These are phyloP conservation scores for Coelinius sp. DNA, from an alignment of 2,888 invertebrate species.

Conservation along the genomic window DNA sequence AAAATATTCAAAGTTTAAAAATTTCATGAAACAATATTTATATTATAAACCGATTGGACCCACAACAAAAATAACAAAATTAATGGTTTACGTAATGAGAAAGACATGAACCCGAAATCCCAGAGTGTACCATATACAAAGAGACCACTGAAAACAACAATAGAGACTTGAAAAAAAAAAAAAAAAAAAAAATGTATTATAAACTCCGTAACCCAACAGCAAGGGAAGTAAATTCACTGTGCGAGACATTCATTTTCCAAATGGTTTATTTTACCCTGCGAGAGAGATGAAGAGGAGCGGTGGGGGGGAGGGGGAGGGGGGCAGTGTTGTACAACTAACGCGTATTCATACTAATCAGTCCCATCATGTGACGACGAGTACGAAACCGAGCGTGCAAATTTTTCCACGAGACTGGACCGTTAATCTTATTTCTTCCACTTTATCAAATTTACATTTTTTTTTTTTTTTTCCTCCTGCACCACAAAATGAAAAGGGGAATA, in stretches of 20 bases:
- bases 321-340: constrained; percentile 16
- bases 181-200: constrained; percentile 24
- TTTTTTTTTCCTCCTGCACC: neutral
- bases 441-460: constrained; percentile 17
- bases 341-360: constrained; percentile 46
- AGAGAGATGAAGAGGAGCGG: constrained; percentile 10
- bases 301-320: too few species aligned
- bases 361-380: constrained; percentile 31
- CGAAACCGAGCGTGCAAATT: constrained; percentile 40
- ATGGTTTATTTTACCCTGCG: constrained; percentile 45
- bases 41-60: too few species aligned
- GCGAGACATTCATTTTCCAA: constrained; percentile 45
- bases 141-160: neutral
- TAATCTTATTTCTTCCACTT: constrained; percentile 39
- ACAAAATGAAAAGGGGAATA: neutral
- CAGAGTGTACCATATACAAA: neutral
- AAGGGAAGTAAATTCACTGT: constrained; percentile 42
- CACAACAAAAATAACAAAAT: neutral
- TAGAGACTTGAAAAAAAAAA: neutral
- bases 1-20: neutral
- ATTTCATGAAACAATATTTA: too few species aligned
- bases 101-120: constrained; percentile 3
- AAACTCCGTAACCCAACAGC: constrained; percentile 18
- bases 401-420: constrained; percentile 42
- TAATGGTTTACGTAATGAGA: constrained; percentile 5